phyloP scores from a whole-genome alignment of 2,113 vertebrate genomes.

The Rhagologus leucostigma region DNA sequence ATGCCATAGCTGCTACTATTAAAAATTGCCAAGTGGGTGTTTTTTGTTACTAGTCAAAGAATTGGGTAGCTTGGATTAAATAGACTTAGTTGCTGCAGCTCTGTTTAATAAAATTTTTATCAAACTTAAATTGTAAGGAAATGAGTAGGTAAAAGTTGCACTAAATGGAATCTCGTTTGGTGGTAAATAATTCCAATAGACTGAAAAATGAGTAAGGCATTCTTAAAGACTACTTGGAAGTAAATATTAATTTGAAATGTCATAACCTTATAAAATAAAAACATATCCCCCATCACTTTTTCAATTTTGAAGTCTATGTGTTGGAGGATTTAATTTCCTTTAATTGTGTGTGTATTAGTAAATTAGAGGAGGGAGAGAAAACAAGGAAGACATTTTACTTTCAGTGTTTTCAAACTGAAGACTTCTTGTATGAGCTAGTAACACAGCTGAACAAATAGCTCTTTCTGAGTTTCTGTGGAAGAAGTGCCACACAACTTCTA shows the following conservation, averaged over 20 bases:
- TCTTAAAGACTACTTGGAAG: background rate
- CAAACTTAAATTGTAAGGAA: background rate
- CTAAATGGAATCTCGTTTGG: background rate
- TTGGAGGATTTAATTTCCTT: background rate
- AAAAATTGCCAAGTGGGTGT: background rate
- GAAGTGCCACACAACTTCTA: background rate
- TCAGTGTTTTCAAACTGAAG: background rate
- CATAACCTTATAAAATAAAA: background rate
- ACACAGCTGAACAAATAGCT: background rate
- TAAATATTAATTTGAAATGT: background rate
- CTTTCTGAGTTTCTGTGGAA: background rate
- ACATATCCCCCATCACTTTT: accelerated
- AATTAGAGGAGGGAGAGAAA: background rate
- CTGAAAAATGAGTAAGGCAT: background rate
- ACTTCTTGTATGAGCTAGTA: background rate
- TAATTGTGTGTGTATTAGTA: background rate
- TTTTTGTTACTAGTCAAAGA: background rate
- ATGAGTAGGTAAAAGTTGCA: background rate
- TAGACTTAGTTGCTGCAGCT: background rate
- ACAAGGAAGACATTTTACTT: background rate
- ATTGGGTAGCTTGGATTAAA: background rate
- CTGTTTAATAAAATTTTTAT: background rate
- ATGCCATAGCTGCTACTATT: background rate
- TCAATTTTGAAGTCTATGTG: background rate
- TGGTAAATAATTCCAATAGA: background rate